These are phyloP conservation scores for Syritta pipiens DNA, from an alignment of 2,888 invertebrate genomes.

Conservation along the genomic window DNA sequence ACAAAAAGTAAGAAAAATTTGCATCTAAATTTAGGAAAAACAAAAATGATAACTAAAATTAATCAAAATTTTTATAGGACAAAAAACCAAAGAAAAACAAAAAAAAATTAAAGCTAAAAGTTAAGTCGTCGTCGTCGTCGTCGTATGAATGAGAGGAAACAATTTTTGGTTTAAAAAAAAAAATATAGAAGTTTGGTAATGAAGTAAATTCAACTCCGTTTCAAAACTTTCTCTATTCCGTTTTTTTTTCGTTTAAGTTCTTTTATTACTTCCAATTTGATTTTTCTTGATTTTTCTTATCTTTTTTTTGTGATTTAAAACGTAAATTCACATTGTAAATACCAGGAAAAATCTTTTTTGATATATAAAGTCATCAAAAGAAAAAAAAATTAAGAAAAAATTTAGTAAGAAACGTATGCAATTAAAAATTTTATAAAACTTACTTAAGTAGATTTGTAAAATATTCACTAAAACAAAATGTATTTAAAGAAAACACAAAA, in stretches of 20 bases:
- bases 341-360: conserved; percentile 57
- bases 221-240: too few relatives aligned
- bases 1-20: conserved; percentile 49
- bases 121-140: conserved; percentile 61
- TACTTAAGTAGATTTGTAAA: conserved; percentile 67
- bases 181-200: conserved; percentile 20
- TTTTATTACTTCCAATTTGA: not conserved
- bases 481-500: conserved; percentile 21
- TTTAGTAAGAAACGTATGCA: conserved; percentile 72
- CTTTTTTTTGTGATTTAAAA: conserved; percentile 3
- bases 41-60: conserved; percentile 54
- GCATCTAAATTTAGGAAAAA: conserved; percentile 66
- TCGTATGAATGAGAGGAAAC: conserved; percentile 60
- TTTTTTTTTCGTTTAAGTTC: conserved; percentile 4
- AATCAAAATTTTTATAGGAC: conserved; percentile 69
- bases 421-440: conserved; percentile 64
- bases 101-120: conserved; percentile 65
- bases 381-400: conserved; percentile 69
- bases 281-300: conserved; percentile 1
- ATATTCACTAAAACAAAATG: conserved; percentile 57
- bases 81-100: conserved; percentile 46
- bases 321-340: conserved; percentile 58
- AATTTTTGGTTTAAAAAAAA: conserved; percentile 27
- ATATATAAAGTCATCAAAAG: conserved; percentile 57
- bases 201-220: conserved; percentile 60